Evolutionary conservation across 2,113 vertebrate species (phyloP).

Genomic region (Corynorhinus townsendii): DNA sequence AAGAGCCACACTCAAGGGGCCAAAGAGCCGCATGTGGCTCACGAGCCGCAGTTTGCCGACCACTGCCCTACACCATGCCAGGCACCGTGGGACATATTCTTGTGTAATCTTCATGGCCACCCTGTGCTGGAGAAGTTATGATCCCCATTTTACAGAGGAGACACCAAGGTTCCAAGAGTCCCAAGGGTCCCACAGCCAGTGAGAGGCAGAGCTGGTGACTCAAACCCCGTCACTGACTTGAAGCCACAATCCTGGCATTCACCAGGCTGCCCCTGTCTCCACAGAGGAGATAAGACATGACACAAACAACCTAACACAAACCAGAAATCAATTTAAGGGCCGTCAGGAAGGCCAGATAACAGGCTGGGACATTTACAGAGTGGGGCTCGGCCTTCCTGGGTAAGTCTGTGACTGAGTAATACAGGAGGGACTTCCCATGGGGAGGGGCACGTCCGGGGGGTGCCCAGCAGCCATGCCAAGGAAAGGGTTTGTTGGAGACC

Average conservation of each 20-base stretch:
- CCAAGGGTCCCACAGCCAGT: background rate
- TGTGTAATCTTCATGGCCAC: rapidly evolving
- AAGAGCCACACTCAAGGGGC: too few relatives aligned
- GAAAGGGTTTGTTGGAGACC: background rate
- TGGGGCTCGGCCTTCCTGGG: background rate
- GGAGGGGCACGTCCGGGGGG: background rate
- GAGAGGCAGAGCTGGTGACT: background rate
- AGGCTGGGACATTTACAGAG: background rate
- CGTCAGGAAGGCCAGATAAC: conserved; percentile 7
- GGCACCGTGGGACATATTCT: rapidly evolving
- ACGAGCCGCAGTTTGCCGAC: too few relatives aligned
- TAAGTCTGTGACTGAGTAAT: background rate
- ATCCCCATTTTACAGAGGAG: background rate
- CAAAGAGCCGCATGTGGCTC: too few relatives aligned
- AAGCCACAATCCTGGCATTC: background rate
- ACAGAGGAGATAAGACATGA: background rate
- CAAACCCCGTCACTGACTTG: background rate
- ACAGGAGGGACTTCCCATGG: background rate
- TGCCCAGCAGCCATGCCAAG: background rate
- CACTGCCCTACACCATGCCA: too few relatives aligned
- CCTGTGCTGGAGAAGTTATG: background rate
- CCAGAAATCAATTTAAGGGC: background rate
- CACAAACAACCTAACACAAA: conserved; percentile 22
- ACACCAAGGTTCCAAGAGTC: background rate
- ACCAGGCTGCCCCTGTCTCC: background rate